phyloP scores from a whole-genome alignment of 1,140 invertebrate species.

The Bradynema listronoti region DNA sequence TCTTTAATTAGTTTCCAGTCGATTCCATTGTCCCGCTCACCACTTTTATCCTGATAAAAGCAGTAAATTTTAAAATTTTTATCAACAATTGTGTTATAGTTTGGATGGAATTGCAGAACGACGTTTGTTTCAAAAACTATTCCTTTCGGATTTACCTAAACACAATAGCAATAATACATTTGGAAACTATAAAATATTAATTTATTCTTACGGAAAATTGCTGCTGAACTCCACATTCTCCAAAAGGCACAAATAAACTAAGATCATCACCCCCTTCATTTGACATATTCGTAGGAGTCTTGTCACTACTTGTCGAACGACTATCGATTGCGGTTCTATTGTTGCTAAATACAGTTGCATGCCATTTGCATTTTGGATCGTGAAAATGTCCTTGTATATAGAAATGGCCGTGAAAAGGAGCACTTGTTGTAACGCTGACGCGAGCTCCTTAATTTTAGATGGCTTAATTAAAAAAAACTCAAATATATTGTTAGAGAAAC shows the following conservation, averaged over 20 bases:
- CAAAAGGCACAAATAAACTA: conserved; percentile 11
- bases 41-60: conserved; percentile 34
- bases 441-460: no score
- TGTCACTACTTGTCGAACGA: conserved; percentile 4
- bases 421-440: conserved; percentile 33
- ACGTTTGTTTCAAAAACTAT: conserved; percentile 21
- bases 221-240: conserved; percentile 28
- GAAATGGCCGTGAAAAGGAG: conserved; percentile 24
- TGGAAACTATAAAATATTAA: no score
- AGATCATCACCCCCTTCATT: conserved; percentile 2
- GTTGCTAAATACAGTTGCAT: background rate
- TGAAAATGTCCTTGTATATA: conserved; percentile 37
- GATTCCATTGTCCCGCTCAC: conserved; percentile 24
- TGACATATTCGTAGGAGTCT: conserved; percentile 1
- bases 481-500: no score
- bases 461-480: no score
- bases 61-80: conserved; percentile 29
- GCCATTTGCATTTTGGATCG: conserved; percentile 15
- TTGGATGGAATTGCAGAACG: conserved; percentile 38
- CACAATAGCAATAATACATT: no score
- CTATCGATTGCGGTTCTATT: background rate
- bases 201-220: conserved; percentile 37
- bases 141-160: conserved; percentile 35
- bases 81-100: conserved; percentile 27
- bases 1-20: conserved; percentile 40